Base-by-base conservation (phyloP, 2,888 invertebrate species). In the Geophilus truncorum region DNA sequence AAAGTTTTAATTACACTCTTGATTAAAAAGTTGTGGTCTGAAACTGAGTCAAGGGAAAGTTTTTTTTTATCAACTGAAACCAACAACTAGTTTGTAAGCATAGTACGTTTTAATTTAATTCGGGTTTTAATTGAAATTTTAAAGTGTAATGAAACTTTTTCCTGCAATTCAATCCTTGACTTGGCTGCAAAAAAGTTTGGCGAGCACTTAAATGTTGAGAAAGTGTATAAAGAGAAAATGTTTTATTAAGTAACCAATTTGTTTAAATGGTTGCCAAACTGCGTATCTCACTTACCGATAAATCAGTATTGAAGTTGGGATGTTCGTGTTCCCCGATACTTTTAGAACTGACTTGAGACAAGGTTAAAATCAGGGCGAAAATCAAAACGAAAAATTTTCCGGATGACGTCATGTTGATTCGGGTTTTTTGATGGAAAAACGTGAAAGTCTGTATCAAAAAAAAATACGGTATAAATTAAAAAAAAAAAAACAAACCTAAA, bases 321-420 rank as follows among this genome's bases (percentile, higher is more conserved):
- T 76, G 30, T 36, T 78, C 78, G 36, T 32, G 36, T 40, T 78
- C 78, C 36, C 78, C 78, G 15, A 78, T 78, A 40, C 78, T 40
- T 23, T 78, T 78, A 10, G 34, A 34, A 5, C 18, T 25, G 6
- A 76, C 76, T 4, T 18, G 7, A 76, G 76, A 76, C n/a, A 28
- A 18, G 25, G 32, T 34, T 34, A 76, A 28, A 18, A 76, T 15
- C 18, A 76, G 32, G 7, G 76, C 76, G 9, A 76, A 76, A 12
- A 76, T 25, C n/a, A 76, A 9, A 10, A 34, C 5, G 10, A 0
- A 76, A 12, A 76, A 18, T 28, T 76, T 76, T 10, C 30, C 32
- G 1, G 76, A 25, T 5, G 76, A 76, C 32, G 28, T 10, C 76
- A 76, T 76, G 12, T 21, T 0, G 10, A 62, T 9, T 18, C 4